Conservation (phyloP, 2,797 vertebrate species). For the Anisognathus igniventris region DNA sequence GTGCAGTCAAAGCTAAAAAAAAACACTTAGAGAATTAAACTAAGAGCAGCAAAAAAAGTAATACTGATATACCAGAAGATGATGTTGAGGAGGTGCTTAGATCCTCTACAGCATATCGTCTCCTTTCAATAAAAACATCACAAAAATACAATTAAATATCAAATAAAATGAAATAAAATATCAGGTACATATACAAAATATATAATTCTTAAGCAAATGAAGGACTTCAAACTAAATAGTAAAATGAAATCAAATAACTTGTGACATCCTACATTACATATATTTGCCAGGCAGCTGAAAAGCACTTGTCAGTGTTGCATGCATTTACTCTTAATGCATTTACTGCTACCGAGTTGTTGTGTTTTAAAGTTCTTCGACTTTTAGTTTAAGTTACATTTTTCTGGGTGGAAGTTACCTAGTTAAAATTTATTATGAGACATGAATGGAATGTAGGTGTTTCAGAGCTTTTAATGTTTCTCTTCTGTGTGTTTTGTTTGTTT, state of each 20-base stretch:
- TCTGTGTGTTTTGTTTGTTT: neutral
- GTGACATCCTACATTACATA: neutral
- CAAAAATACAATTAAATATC: neutral
- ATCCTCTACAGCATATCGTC: neutral
- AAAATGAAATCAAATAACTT: neutral
- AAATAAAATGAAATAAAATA: neutral
- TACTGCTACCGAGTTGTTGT: neutral
- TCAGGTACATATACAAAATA: neutral
- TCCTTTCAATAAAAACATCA: neutral
- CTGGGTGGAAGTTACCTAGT: neutral
- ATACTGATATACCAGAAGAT: neutral
- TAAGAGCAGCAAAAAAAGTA: neutral
- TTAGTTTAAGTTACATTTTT: neutral
- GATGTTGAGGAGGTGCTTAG: neutral
- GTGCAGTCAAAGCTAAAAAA: neutral
- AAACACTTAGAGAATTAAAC: neutral
- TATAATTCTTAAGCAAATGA: neutral
- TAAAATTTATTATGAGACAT: neutral
- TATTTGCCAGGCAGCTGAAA: neutral
- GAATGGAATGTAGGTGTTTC: neutral
- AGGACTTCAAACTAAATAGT: neutral
- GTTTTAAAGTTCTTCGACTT: neutral
- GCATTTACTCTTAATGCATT: neutral
- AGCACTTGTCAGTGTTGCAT: neutral
- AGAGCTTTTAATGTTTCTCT: neutral